Conservation (phyloP, 1,140 invertebrate genomes). For the Hylyphantes graminicola region DNA sequence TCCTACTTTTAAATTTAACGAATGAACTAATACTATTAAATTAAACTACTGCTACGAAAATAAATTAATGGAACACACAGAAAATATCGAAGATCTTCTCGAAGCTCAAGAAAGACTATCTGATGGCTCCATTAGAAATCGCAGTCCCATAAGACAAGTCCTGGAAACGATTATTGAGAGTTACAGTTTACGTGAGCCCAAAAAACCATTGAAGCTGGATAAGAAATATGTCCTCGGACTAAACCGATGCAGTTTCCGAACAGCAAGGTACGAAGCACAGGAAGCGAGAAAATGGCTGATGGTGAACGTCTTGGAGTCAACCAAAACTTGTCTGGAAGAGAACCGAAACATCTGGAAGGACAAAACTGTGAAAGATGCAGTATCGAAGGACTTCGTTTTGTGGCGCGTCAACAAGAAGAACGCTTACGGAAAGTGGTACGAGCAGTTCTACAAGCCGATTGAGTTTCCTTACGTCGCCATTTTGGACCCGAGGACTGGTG, state of each 20-base stretch:
- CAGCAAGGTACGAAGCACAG: conserved; percentile 74
- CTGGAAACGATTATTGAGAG: too few species aligned
- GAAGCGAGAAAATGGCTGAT: conserved; percentile 78
- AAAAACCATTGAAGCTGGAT: too few species aligned
- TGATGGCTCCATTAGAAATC: too few species aligned
- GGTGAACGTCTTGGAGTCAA: conserved; percentile 81
- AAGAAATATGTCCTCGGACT: conserved; percentile 62
- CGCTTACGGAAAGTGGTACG: conserved; percentile 76
- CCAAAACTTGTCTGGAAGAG: conserved; percentile 78
- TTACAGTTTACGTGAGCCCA: too few species aligned
- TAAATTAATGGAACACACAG: too few species aligned
- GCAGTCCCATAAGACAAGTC: too few species aligned
- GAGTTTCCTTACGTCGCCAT: conserved; percentile 80
- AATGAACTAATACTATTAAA: too few species aligned
- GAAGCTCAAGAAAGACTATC: too few species aligned
- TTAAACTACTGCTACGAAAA: too few species aligned
- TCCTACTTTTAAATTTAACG: too few species aligned
- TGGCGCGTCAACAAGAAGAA: conserved; percentile 83
- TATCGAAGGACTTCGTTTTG: conserved; percentile 79
- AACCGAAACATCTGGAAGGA: conserved; percentile 84
- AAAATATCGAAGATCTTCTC: too few species aligned
- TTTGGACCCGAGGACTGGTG: conserved; percentile 80
- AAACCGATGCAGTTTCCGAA: conserved; percentile 75
- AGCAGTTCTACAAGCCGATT: conserved; percentile 77
- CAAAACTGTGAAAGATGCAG: conserved; percentile 74